phyloP scores from a whole-genome alignment of 2,113 vertebrate genomes.

The Salvelinus namaycush region DNA sequence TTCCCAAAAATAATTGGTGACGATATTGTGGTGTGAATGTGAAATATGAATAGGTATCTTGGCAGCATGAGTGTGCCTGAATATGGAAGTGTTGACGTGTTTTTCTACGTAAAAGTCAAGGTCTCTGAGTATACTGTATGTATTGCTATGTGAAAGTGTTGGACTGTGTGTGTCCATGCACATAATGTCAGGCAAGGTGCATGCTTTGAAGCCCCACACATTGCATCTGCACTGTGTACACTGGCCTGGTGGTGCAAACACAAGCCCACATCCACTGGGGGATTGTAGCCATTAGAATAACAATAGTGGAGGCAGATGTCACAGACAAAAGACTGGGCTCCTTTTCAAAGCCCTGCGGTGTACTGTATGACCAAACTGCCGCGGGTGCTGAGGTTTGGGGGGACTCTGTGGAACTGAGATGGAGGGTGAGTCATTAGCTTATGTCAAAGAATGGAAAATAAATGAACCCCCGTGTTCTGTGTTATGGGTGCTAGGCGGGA shows the following conservation, averaged over 20 bases:
- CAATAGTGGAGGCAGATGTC: conserved; percentile 64
- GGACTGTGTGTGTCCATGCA: not conserved
- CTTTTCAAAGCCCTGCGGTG: conserved; percentile 18
- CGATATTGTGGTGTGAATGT: conserved; percentile 39
- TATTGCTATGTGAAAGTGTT: not conserved
- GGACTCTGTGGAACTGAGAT: not conserved
- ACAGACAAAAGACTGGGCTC: conserved; percentile 53
- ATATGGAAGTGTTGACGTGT: conserved; percentile 7
- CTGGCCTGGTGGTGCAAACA: not conserved
- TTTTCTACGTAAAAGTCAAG: not conserved
- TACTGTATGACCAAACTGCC: conserved; percentile 11
- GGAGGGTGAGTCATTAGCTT: conserved; percentile 24
- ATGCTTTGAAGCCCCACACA: too few species aligned
- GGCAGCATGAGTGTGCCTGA: not conserved
- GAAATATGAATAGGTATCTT: conserved; percentile 22
- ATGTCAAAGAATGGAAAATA: conserved; percentile 49
- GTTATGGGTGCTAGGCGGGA: conserved; percentile 5
- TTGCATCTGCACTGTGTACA: not conserved
- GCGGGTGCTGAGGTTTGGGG: not conserved
- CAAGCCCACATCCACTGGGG: conserved; percentile 15
- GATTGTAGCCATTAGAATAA: conserved; percentile 56
- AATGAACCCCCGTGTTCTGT: conserved; percentile 46
- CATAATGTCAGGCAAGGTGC: too few species aligned
- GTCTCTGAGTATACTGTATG: conserved; percentile 16
- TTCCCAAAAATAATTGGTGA: conserved; percentile 7